phyloP scores from a whole-genome alignment of 2,113 vertebrate species.

The Sturnira hondurensis region DNA sequence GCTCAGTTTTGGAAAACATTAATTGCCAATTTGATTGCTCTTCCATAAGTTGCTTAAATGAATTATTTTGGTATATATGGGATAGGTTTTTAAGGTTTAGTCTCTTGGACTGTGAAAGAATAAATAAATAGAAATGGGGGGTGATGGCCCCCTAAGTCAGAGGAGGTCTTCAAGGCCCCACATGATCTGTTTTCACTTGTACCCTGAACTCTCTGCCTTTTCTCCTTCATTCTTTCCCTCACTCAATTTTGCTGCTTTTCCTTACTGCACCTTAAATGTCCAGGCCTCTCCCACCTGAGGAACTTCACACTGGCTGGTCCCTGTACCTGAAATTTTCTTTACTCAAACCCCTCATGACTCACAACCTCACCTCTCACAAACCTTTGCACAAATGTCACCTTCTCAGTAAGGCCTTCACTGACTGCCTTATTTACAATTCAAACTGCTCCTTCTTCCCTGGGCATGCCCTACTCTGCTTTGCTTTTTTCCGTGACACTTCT shows the following conservation, averaged over 20 bases:
- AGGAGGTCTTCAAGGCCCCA: neutral
- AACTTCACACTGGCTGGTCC: neutral
- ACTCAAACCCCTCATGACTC: neutral
- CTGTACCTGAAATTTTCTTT: neutral
- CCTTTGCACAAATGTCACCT: neutral
- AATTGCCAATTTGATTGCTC: neutral
- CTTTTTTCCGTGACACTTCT: neutral
- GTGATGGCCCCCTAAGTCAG: neutral
- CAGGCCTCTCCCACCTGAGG: neutral
- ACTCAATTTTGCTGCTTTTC: neutral
- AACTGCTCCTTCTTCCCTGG: neutral
- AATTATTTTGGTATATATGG: neutral
- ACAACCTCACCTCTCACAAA: neutral
- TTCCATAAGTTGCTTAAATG: neutral
- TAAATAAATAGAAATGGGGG: neutral
- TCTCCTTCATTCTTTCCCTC: neutral
- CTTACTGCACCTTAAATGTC: neutral
- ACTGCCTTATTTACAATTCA: neutral
- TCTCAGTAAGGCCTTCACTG: neutral
- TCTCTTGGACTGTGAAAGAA: neutral
- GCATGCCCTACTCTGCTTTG: neutral
- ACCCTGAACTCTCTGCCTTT: neutral
- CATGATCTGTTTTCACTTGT: fast-evolving
- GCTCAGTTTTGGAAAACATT: neutral
- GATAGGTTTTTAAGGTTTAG: neutral